These are phyloP conservation scores for Acomys russatus DNA, from an alignment of 2,797 vertebrate genomes.

Conservation along the genomic window DNA sequence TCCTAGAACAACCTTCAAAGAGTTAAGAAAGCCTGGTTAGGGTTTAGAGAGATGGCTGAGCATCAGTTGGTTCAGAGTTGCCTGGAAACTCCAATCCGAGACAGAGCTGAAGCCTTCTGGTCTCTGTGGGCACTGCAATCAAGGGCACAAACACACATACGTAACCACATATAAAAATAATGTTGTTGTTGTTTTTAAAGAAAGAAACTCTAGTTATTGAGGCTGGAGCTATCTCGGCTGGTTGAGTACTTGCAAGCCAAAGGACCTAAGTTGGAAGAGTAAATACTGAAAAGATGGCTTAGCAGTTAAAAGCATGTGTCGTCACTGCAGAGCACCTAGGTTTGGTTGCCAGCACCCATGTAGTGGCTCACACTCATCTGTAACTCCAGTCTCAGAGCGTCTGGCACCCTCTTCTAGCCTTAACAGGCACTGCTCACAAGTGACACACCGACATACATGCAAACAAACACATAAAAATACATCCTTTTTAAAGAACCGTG, in stretches of 20 bases:
- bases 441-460: background rate
- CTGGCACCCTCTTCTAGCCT: background rate
- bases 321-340: background rate
- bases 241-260: background rate
- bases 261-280: background rate
- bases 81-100: background rate
- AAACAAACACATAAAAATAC: background rate
- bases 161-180: background rate
- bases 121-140: background rate
- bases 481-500: background rate
- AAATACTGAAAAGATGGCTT: background rate
- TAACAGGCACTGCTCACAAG: background rate
- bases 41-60: background rate
- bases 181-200: background rate
- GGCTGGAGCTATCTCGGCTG: background rate
- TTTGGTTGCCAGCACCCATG: background rate
- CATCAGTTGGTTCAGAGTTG: background rate
- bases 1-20: conserved; percentile 8
- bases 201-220: background rate
- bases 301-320: background rate
- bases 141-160: background rate
- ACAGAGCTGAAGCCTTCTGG: background rate
- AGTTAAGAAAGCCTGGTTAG: background rate
- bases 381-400: background rate
- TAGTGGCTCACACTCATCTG: background rate